A percentile compares a stretch with the other conserved stretches of the same genome.
Conservation (phyloP, 2,888 invertebrate species). For the Aporophyla lueneburgensis region DNA sequence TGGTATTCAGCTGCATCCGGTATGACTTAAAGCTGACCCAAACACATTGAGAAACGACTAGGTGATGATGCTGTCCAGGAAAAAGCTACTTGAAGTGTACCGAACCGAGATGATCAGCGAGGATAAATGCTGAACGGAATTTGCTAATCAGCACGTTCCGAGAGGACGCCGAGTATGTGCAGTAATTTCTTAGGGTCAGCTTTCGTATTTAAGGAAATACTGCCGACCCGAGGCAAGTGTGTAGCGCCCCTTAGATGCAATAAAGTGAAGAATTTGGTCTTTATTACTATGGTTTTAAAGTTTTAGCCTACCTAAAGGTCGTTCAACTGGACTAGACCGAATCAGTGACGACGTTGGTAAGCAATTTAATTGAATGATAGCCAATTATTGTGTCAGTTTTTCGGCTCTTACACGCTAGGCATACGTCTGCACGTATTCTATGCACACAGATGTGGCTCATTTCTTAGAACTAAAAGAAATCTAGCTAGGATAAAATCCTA, state of each 20-base stretch:
- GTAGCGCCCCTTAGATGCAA: background rate
- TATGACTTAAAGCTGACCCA: too few species aligned
- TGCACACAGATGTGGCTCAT: background rate
- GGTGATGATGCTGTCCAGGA: too few species aligned
- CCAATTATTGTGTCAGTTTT: constrained; percentile 15
- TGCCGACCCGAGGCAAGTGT: background rate
- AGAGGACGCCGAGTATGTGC: background rate
- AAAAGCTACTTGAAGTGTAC: too few species aligned
- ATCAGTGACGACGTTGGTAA: background rate
- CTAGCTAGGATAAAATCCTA: background rate
- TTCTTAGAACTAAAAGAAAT: background rate
- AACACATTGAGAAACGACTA: too few species aligned
- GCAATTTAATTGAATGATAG: constrained; percentile 19
- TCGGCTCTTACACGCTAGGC: background rate
- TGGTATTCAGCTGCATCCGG: too few species aligned
- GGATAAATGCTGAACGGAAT: background rate
- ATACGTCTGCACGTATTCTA: background rate
- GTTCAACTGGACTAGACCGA: constrained; percentile 1
- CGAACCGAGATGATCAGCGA: background rate
- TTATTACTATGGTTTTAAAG: background rate
- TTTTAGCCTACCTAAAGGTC: background rate
- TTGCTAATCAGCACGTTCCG: background rate
- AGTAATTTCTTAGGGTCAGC: background rate
- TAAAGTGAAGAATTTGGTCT: background rate
- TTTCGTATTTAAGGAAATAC: too few species aligned